Evolutionary conservation across 2,888 invertebrate genomes (phyloP).

Genomic region (Lithophane ornitopus): DNA sequence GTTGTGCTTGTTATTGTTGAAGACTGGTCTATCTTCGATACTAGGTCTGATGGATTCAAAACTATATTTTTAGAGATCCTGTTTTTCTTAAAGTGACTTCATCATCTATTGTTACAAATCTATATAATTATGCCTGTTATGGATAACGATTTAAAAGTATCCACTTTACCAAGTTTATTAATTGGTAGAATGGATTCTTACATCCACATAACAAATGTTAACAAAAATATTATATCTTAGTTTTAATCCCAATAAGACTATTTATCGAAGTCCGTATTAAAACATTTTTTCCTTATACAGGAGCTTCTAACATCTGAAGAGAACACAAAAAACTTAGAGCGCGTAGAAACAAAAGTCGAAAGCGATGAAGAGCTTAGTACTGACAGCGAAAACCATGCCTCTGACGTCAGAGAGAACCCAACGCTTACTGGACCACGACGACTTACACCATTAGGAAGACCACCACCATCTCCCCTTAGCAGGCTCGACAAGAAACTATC

Average conservation of each 20-base stretch:
- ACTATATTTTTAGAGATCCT: background rate
- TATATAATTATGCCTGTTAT: background rate
- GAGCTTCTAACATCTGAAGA: conserved; percentile 89
- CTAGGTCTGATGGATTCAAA: background rate
- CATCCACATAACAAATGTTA: background rate
- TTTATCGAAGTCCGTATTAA: background rate
- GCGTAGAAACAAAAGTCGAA: conserved; percentile 89
- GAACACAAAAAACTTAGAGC: conserved; percentile 87
- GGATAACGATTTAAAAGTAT: background rate
- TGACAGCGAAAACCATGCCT: conserved; percentile 84
- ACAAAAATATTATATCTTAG: background rate
- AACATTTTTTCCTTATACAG: conserved; percentile 66
- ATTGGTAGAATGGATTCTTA: background rate
- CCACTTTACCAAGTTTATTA: too few species aligned
- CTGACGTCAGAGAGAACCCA: conserved; percentile 80
- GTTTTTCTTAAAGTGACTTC: background rate
- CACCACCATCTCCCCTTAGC: conserved; percentile 81
- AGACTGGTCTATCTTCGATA: background rate
- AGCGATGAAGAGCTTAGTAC: conserved; percentile 87
- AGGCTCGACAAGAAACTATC: conserved; percentile 83
- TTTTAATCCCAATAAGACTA: background rate
- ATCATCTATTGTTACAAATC: background rate
- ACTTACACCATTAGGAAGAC: conserved; percentile 82
- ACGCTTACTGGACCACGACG: conserved; percentile 74
- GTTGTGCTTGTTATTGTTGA: background rate